Base-by-base conservation (phyloP, 2,113 vertebrate species). In the Crotalus helleri region DNA sequence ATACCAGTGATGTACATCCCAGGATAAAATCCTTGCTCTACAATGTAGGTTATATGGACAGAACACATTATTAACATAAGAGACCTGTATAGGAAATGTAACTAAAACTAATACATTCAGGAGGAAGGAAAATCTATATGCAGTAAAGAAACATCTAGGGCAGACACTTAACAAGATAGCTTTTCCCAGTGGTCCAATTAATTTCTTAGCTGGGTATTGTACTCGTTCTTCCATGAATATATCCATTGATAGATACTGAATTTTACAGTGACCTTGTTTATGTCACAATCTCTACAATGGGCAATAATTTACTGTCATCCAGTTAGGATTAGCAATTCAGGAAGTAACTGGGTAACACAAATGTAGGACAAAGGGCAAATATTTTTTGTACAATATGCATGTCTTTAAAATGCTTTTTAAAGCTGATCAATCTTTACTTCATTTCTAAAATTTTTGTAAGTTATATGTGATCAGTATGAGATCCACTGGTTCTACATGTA, bases 181-280 rank as follows among this genome's bases (percentile, higher is more conserved):
- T 96, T 94, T 94, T 96, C 95, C 93, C 94, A 92, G 59, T 0
- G 2, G 92, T 44, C 95, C 94, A 97, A 95, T 97, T 96, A 96
- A 90, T 54, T 93, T 90, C 81, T 87, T 15, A 92, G 9, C 26
- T 1, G 94, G 74, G 24, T n/a, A 81, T 33, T 58, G 69, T 89
- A 29, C 11, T 2, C 94, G 93, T 92, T 93, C 11, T 10, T 9
- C 7, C 6, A 74, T 92, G 90, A 91, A 61, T 93, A 95, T 92
- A 92, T 3, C 87, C 64, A 8, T 0, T 93, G 93, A 88, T 94
- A 23, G 91, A 3, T 33, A 92, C 53, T 91, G 90, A 91, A 92
- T 94, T 94, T 87, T 88, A 58, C 55, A 93, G 58, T 92, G 91
- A 93, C 93, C 93, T 96, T 94, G 81, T 95, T 95, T 95, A 94